Conservation (phyloP, 2,797 vertebrate genomes). For the Lacerta agilis region DNA sequence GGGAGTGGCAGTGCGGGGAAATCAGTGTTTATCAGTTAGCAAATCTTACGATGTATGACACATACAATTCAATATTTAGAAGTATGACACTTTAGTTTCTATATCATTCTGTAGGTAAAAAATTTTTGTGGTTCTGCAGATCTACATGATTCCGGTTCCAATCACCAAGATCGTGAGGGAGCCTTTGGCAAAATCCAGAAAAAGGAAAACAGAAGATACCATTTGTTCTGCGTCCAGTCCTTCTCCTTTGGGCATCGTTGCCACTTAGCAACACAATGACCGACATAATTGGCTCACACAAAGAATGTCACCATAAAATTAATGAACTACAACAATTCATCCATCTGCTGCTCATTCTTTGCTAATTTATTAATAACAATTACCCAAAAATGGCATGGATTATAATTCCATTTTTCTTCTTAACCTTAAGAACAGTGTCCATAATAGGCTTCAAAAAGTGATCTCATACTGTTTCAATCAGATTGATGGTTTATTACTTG, state of each 20-base stretch:
- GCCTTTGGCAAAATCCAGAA: slow-evolving; percentile 33
- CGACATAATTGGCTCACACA: slow-evolving; percentile 73
- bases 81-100: background rate
- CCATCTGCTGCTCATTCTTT: slow-evolving; percentile 71
- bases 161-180: background rate
- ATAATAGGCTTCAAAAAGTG: slow-evolving; percentile 69
- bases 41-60: background rate
- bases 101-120: background rate
- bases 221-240: slow-evolving; percentile 56
- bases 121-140: background rate
- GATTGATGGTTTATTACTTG: slow-evolving; percentile 77
- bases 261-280: slow-evolving; percentile 70
- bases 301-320: slow-evolving; percentile 76
- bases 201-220: slow-evolving; percentile 20
- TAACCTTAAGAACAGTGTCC: slow-evolving; percentile 74
- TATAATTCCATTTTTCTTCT: slow-evolving; percentile 77
- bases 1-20: too few relatives aligned
- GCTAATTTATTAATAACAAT: slow-evolving; percentile 84
- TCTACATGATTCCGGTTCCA: background rate
- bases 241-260: slow-evolving; percentile 68
- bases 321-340: slow-evolving; percentile 80
- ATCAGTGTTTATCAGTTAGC: background rate
- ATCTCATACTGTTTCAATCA: slow-evolving; percentile 71
- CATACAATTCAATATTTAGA: background rate
- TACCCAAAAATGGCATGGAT: slow-evolving; percentile 74